Evolutionary conservation across 2,888 invertebrate genomes (phyloP), one percentile per base, ranked within the genome.

Genomic region (Tridacna gigas): DNA sequence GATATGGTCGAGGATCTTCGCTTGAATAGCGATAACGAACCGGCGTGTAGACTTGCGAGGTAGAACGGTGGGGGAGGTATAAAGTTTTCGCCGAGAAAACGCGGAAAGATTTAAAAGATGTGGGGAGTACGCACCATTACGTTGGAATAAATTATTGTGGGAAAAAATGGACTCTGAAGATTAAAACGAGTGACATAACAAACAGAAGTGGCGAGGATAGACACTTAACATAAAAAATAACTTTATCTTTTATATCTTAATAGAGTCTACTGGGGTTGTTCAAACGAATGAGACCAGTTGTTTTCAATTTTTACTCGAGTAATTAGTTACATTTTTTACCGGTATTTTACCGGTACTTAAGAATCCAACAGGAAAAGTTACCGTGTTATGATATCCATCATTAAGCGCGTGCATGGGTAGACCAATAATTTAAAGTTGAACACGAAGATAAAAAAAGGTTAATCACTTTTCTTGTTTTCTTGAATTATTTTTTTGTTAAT

Each of bases 311-410:
- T 26, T 66, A 66, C 25, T 26, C 26, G 26, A 66, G 28, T 66
- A 66, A 66, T 66, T 66, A 66, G 28, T 28, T 66, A 28, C 66
- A 66, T 66, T 66, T 37, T 28, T 66, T 66, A 66, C 66, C 26
- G 28, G 66, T 66, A 28, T 26, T 37, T 66, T 15, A 28, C 15
- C 66, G 66, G 28, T 66, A 26, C 26, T 26, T 26, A 66, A 66
- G 26, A 15, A 26, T 66, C 66, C 26, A 28, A 37, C 26, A 63
- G 66, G 28, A 18, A 7, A 28, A 66, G 18, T 13, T 66, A 26
- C 66, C 66, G 28, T 66, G 66, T 28, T 26, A 26, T 28, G 26
- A 18, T 18, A 66, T 66, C 26, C 66, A 26, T 66, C 66, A 66
- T 66, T 22, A 26, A 26, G 15, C 18, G 26, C 26, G 25, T 9